Conservation (phyloP, 1,140 invertebrate species). For the Drosophila pectinifera region DNA sequence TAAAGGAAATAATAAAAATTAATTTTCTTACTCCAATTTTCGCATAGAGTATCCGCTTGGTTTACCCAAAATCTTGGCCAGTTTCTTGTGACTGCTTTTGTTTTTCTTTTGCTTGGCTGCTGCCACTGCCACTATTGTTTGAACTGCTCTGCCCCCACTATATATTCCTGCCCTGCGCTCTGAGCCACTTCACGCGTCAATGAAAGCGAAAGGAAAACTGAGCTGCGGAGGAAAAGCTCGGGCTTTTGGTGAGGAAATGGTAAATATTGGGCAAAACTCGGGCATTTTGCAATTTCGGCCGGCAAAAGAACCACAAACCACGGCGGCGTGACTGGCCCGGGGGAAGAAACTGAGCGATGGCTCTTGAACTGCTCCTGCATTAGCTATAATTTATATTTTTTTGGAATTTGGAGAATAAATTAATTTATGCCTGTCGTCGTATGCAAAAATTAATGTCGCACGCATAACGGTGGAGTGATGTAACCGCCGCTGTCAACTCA, state of each 20-base stretch:
- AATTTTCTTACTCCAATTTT: not conserved
- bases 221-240: conserved; percentile 43
- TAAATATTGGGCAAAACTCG: conserved; percentile 78
- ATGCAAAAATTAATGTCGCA: conserved; percentile 81
- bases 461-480: conserved; percentile 80
- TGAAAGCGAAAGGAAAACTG: conserved; percentile 84
- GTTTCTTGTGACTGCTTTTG: conserved; percentile 19
- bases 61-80: too few relatives aligned
- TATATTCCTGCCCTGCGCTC: conserved; percentile 69
- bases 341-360: conserved; percentile 8
- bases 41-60: conserved; percentile 10
- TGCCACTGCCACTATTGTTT: conserved; percentile 20
- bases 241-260: conserved; percentile 74
- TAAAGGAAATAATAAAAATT: too few relatives aligned
- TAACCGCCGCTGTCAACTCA: conserved; percentile 65
- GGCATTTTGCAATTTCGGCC: conserved; percentile 64
- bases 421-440: conserved; percentile 60
- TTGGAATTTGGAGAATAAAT: conserved; percentile 50
- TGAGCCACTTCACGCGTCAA: conserved; percentile 80
- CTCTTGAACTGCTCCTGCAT: conserved; percentile 22
- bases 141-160: conserved; percentile 5
- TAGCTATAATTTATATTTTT: not conserved
- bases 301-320: conserved; percentile 68
- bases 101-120: conserved; percentile 34
- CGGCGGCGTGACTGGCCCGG: conserved; percentile 62